A percentile compares a stretch with the other conserved stretches of the same genome.
Conservation (phyloP, 2,113 vertebrate genomes). For the Ceyx margarethae region DNA sequence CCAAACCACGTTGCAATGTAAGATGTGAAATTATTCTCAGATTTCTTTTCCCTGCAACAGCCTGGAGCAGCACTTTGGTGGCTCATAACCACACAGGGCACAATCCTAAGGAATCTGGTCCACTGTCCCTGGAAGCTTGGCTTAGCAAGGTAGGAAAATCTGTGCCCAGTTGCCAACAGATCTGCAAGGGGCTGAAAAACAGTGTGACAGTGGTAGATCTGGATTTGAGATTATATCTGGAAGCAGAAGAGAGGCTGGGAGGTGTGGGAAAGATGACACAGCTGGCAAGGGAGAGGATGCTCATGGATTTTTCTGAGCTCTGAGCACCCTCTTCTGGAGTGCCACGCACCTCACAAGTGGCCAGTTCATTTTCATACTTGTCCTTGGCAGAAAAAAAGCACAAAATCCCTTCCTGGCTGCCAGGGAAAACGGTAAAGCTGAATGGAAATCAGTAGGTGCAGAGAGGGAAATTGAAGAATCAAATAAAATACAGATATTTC, state of each 20-base stretch:
- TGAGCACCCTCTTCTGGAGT: slow-evolving; percentile 13
- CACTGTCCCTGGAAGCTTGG: neutral
- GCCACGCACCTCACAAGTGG: neutral
- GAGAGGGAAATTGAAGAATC: neutral
- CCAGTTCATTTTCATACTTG: neutral
- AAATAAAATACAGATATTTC: neutral
- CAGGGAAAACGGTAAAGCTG: neutral
- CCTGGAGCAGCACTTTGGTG: neutral
- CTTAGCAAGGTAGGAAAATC: neutral
- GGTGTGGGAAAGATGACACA: neutral
- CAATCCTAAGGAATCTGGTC: neutral
- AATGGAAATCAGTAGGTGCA: neutral
- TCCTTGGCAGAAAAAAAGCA: neutral
- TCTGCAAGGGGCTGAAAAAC: neutral
- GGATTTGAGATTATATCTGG: neutral
- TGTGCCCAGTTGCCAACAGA: neutral
- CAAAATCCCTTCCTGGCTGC: neutral
- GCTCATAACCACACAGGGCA: neutral
- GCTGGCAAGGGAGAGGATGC: neutral
- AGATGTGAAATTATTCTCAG: neutral
- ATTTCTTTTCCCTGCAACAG: neutral
- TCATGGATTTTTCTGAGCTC: neutral
- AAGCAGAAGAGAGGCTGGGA: neutral
- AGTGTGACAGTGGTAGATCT: neutral
- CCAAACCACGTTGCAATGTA: neutral